Base-by-base conservation (phyloP, 2,113 vertebrate species). In the Mastomys coucha region DNA sequence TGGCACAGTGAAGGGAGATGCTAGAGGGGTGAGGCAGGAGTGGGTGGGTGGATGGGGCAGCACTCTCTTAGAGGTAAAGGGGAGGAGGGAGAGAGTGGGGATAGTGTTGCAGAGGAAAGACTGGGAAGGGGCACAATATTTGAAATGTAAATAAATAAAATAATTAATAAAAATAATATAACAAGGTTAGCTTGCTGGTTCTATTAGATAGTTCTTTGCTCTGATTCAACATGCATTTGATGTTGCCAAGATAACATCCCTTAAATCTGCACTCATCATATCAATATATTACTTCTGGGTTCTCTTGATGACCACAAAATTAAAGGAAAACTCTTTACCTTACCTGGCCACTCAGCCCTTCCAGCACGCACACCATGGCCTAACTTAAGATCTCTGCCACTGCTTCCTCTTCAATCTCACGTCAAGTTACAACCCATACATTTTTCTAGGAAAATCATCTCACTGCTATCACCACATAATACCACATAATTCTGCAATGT, bases 401-500 rank as follows among this genome's bases (percentile, higher is more conserved):
- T 72, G 10, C 33, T 82, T 53, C 69, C 75, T 58, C 36, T 39
- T 69, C 24, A 92, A 33, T 31, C 78, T 87, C 36, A 72, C 39
- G 13, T 58, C 86, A 28, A 4, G 24, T 58, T 75, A 60, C 31
- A 67, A 85, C 20, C 39, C 39, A 70, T 8, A 70, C 67, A 42
- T 69, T 53, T 88, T 77, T 60, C 14, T 36, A 78, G 39, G 73
- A 67, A 91, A 94, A 91, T 73, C 76, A 93, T 49, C 58, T 94
- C 63, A 75, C 2, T 72, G 70, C 72, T 51, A 86, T 42, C 65
- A 78, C 8, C 51, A 95, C 42, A 77, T 76, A 22, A 58, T 33
- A 84, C 69, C 63, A 65, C 65, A 67, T 82, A 95, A 77, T 72
- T 95, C 70, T 96, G 39, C 94, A 96, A 91, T 24, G 9, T 45